Conservation (phyloP, 1,140 invertebrate species). For the Atopsyche davidsoni region DNA sequence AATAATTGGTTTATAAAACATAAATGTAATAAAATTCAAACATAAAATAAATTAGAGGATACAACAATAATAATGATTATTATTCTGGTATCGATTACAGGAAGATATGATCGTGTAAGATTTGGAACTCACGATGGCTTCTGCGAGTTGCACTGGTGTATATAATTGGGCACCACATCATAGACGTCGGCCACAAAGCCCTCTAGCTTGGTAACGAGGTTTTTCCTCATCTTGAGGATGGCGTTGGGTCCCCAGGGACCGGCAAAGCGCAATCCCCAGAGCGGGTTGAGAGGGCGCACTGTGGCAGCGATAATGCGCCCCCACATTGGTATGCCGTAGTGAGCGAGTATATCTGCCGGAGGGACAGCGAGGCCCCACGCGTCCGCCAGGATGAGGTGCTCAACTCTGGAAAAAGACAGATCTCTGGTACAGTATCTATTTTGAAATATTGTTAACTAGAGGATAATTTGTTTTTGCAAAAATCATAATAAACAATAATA, state of each 20-base stretch:
- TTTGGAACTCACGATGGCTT: conserved; percentile 65
- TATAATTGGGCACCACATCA: conserved; percentile 67
- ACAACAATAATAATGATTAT: too few relatives aligned
- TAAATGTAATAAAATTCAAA: too few relatives aligned
- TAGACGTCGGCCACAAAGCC: conserved; percentile 52
- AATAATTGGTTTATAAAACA: neutral
- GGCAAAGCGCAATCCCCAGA: conserved; percentile 66
- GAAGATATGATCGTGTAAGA: too few relatives aligned
- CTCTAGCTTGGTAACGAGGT: conserved; percentile 54
- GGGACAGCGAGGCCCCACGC: conserved; percentile 83
- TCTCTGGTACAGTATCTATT: too few relatives aligned
- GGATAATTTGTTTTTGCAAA: too few relatives aligned
- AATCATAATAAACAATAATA: too few relatives aligned
- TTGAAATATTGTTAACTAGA: too few relatives aligned
- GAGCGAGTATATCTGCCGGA: conserved; percentile 44
- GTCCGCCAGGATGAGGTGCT: conserved; percentile 79
- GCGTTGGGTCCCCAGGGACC: conserved; percentile 59
- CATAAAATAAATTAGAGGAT: too few relatives aligned
- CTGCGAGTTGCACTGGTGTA: conserved; percentile 83
- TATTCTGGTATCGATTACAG: too few relatives aligned
- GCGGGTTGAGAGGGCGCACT: conserved; percentile 71
- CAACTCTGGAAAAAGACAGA: conserved; percentile 47
- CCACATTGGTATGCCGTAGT: conserved; percentile 56
- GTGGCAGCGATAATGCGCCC: conserved; percentile 56
- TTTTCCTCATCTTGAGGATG: conserved; percentile 5